These are phyloP conservation scores for Lophochroa leadbeateri DNA, from an alignment of 2,113 vertebrate species.

Conservation along the genomic window DNA sequence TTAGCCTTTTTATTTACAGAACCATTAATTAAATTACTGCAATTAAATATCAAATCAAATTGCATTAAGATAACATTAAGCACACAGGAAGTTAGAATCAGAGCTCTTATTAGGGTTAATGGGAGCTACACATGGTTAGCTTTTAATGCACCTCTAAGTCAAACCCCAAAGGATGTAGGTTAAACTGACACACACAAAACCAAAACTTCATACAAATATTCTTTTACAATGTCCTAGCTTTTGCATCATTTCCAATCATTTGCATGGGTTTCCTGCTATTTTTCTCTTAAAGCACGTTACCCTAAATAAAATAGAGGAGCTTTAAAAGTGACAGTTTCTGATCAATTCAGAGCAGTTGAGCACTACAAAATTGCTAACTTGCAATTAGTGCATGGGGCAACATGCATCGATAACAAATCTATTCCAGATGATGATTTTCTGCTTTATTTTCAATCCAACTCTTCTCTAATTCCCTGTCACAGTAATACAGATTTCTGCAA, in stretches of 20 bases:
- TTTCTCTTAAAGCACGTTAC: not conserved
- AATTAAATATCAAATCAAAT: slow-evolving; percentile 41
- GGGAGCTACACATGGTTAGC: not conserved
- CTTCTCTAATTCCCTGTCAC: not conserved
- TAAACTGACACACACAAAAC: not conserved
- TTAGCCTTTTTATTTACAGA: slow-evolving; percentile 48
- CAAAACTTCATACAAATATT: not conserved
- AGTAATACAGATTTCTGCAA: not conserved
- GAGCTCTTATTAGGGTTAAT: not conserved
- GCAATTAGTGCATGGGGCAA: not conserved
- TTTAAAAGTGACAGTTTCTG: not conserved
- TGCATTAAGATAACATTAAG: slow-evolving; percentile 23
- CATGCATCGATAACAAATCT: not conserved
- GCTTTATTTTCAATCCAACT: not conserved
- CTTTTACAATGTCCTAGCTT: not conserved
- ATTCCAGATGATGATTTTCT: not conserved
- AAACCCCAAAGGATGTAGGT: not conserved
- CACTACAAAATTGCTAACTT: not conserved
- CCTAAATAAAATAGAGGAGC: not conserved
- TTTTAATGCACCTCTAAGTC: not conserved
- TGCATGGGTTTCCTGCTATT: not conserved
- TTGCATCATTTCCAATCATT: not conserved
- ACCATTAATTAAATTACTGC: slow-evolving; percentile 58
- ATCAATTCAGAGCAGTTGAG: not conserved
- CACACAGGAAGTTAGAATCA: slow-evolving; percentile 24